A percentile compares a stretch with the other conserved stretches of the same genome.
Evolutionary conservation across 2,888 invertebrate species (phyloP).

Genomic region (Caenorhabditis imperialis): DNA sequence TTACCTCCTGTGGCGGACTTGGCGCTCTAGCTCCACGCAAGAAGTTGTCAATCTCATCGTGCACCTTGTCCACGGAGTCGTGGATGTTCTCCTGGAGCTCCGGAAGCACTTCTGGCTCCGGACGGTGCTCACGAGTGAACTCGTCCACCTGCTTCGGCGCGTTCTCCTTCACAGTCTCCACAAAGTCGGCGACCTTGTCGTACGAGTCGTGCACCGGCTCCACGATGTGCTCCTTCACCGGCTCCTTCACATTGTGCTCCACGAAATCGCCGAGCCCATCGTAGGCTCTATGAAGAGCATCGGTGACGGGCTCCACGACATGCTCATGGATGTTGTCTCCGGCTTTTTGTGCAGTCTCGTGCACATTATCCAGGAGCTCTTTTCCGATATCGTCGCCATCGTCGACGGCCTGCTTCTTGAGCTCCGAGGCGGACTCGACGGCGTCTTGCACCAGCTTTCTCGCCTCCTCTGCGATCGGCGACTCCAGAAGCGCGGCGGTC

Average conservation of each 20-base stretch:
- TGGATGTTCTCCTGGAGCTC: constrained; percentile 31
- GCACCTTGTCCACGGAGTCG: constrained; percentile 46
- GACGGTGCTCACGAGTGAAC: constrained; percentile 21
- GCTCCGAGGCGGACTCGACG: constrained; percentile 48
- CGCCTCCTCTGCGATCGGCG: constrained; percentile 54
- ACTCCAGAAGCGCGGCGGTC: constrained; percentile 47
- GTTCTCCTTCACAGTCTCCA: constrained; percentile 45
- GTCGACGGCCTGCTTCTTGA: constrained; percentile 20
- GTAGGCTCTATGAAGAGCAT: constrained; percentile 35
- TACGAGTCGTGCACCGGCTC: too few species aligned
- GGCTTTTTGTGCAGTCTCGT: too few species aligned
- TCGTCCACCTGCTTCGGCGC: constrained; percentile 37
- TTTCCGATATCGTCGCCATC: constrained; percentile 38
- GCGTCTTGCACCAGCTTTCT: constrained; percentile 49
- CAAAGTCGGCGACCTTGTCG: too few species aligned
- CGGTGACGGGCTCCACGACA: constrained; percentile 25
- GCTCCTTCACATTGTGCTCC: constrained; percentile 37
- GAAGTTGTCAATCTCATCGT: constrained; percentile 51
- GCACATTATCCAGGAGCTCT: constrained; percentile 26
- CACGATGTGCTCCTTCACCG: constrained; percentile 20
- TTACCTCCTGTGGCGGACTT: constrained; percentile 43
- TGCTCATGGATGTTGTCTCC: too few species aligned
- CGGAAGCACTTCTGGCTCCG: constrained; percentile 21
- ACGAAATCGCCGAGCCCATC: constrained; percentile 50
- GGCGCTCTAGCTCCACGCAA: constrained; percentile 34